Percentiles rank a stretch among this genome's conserved stretches.
Evolutionary conservation across 2,797 vertebrate genomes (phyloP).

Genomic region (Hemibagrus guttatus): DNA sequence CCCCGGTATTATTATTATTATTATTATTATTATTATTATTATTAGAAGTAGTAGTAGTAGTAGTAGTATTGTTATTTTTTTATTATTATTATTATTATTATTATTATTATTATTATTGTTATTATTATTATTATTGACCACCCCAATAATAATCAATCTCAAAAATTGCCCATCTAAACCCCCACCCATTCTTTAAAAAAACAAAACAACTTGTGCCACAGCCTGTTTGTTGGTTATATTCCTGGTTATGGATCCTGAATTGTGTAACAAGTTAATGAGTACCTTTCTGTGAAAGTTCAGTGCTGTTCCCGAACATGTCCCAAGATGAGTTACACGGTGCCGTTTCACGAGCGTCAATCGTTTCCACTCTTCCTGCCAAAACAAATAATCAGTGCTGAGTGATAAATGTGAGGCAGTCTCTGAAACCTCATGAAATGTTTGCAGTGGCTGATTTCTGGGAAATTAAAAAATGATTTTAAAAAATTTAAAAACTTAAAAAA

Average conservation of each 20-base stretch:
- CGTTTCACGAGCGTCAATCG: slow-evolving; percentile 87
- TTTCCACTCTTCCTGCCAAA: slow-evolving; percentile 76
- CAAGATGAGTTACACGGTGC: slow-evolving; percentile 76
- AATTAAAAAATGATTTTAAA: neutral
- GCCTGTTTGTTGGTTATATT: neutral
- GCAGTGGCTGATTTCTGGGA: neutral
- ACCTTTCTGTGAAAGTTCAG: slow-evolving; percentile 81
- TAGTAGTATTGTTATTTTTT: too few relatives aligned
- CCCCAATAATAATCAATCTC: neutral
- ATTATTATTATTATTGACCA: neutral
- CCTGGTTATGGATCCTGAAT: neutral
- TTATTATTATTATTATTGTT: neutral
- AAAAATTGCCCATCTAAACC: neutral
- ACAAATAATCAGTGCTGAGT: neutral
- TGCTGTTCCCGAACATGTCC: slow-evolving; percentile 85
- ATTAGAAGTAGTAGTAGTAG: too few relatives aligned
- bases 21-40: too few relatives aligned
- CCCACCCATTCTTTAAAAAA: too few relatives aligned
- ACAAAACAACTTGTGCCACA: neutral
- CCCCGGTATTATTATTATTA: too few relatives aligned
- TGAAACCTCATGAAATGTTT: neutral
- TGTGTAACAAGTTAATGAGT: slow-evolving; percentile 64
- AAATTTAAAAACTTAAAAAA: neutral
- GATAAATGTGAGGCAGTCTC: neutral
- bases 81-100: too few relatives aligned